Conservation (phyloP, 2,888 invertebrate species). For the Brachypterus glaber region DNA sequence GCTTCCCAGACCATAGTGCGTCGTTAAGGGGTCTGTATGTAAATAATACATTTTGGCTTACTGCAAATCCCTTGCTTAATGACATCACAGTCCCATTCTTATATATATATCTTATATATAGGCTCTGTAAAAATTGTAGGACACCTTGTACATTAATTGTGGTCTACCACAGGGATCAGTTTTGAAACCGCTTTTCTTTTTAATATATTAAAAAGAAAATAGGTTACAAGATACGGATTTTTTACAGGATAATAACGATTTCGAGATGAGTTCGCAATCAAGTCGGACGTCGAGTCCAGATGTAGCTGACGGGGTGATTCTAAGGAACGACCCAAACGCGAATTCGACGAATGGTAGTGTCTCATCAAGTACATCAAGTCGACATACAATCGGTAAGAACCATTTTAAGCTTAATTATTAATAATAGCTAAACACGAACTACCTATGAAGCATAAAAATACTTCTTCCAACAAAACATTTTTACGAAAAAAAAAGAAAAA, state of each 20-base stretch:
- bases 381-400: constrained; percentile 37
- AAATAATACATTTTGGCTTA: not conserved
- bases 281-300: constrained; percentile 49
- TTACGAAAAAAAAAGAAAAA: no score
- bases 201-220: not conserved
- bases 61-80: no score
- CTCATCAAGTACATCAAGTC: constrained; percentile 25
- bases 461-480: not conserved
- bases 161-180: no score
- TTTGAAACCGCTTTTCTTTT: no score
- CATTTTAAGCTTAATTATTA: not conserved
- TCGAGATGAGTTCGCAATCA: constrained; percentile 44
- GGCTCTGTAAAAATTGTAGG: no score
- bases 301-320: constrained; percentile 33
- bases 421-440: not conserved
- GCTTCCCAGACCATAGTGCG: no score
- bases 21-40: not conserved
- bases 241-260: constrained; percentile 35
- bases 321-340: constrained; percentile 35
- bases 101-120: no score
- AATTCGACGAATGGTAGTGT: constrained; percentile 33
- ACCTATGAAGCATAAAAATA: no score
- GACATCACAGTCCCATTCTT: no score
- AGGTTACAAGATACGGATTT: not conserved
- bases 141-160: no score